Percentiles rank a stretch among this genome's conserved stretches.
phyloP scores from a whole-genome alignment of 2,888 invertebrate genomes.

The Steinernema hermaphroditum region DNA sequence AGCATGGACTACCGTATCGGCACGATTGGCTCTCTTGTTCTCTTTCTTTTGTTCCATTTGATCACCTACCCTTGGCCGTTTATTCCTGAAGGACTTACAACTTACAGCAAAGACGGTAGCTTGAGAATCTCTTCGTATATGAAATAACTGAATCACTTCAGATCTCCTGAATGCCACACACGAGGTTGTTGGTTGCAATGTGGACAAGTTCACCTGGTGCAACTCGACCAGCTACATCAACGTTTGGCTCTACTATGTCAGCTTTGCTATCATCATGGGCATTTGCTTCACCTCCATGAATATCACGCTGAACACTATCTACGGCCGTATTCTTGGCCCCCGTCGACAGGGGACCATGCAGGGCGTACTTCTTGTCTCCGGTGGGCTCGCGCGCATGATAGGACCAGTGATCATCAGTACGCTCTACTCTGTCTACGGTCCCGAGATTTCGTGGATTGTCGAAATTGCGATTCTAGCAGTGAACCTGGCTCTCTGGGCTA shows the following conservation, averaged over 20 bases:
- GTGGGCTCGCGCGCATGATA: conserved; percentile 48
- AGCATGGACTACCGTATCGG: conserved; percentile 52
- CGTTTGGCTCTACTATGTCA: conserved; percentile 39
- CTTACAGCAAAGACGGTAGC: conserved; percentile 32
- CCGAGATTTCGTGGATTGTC: conserved; percentile 45
- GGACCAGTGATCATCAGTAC: conserved; percentile 50
- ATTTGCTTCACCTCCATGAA: conserved; percentile 67
- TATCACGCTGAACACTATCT: conserved; percentile 67
- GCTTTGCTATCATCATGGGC: conserved; percentile 59
- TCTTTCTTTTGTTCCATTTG: conserved; percentile 49
- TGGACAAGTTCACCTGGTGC: conserved; percentile 38
- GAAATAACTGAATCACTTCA: too few species aligned
- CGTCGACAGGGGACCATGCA: conserved; percentile 65
- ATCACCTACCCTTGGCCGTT: conserved; percentile 57
- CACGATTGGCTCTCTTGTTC: conserved; percentile 43
- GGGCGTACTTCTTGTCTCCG: conserved; percentile 52
- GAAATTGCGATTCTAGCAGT: conserved; percentile 39
- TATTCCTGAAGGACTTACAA: conserved; percentile 37
- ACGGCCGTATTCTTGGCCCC: conserved; percentile 68
- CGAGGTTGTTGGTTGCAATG: conserved; percentile 37
- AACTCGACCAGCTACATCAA: conserved; percentile 34
- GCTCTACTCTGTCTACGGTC: conserved; percentile 44
- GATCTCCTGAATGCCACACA: conserved; percentile 20
- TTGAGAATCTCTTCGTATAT: too few species aligned
- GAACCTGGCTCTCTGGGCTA: conserved; percentile 38